Conservation (phyloP, 2,113 vertebrate genomes). For the Smithornis capensis region DNA sequence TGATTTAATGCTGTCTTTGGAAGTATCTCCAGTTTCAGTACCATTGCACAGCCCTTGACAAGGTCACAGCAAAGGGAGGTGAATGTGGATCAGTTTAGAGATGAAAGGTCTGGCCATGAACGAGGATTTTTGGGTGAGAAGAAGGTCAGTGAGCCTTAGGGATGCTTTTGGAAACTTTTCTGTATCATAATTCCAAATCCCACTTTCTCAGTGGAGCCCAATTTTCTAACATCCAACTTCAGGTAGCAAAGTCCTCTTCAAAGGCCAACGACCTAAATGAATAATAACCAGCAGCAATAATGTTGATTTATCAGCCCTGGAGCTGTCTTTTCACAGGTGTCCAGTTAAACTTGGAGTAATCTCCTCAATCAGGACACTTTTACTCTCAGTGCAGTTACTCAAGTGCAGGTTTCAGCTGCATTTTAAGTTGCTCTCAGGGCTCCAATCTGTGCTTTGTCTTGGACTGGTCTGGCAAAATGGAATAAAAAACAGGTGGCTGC, state of each 20-base stretch:
- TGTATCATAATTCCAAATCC: not conserved
- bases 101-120: too few species aligned
- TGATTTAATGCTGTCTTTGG: not conserved
- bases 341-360: not conserved
- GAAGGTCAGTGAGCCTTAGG: not conserved
- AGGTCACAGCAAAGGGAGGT: accelerated
- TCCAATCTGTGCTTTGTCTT: not conserved
- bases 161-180: not conserved
- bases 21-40: not conserved
- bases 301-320: not conserved
- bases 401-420: not conserved
- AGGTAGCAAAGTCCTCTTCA: not conserved
- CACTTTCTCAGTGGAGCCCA: not conserved
- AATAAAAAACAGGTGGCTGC: not conserved
- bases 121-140: not conserved
- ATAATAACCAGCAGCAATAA: not conserved
- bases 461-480: not conserved
- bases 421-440: not conserved
- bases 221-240: not conserved
- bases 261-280: not conserved
- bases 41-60: not conserved
- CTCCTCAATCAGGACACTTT: not conserved
- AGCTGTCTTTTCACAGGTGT: not conserved
- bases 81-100: not conserved
- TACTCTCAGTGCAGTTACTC: not conserved